Percentiles rank a stretch among this genome's conserved stretches.
phyloP scores from a whole-genome alignment of 1,140 invertebrate species.

The Leptinotarsa texana region DNA sequence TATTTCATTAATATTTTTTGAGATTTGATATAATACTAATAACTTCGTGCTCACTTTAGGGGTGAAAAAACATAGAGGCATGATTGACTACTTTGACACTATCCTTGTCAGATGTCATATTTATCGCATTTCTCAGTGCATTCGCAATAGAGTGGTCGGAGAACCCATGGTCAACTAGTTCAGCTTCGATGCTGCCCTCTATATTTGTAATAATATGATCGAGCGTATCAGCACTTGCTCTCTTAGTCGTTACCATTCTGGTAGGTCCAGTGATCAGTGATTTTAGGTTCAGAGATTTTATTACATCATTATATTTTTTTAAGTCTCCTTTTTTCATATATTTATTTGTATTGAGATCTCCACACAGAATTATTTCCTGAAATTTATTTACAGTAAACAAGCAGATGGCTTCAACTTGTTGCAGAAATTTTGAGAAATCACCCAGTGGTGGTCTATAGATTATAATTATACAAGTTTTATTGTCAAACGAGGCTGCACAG shows the following conservation, averaged over 20 bases:
- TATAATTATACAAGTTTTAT: background rate
- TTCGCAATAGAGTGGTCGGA: background rate
- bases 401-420: too few relatives aligned
- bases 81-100: background rate
- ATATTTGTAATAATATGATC: background rate
- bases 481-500: too few relatives aligned
- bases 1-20: background rate
- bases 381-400: background rate
- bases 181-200: background rate
- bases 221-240: background rate
- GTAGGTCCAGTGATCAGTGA: background rate
- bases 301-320: background rate
- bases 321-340: background rate
- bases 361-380: background rate
- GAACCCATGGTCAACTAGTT: background rate
- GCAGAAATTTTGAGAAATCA: too few relatives aligned
- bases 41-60: background rate
- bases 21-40: background rate
- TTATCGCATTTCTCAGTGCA: background rate
- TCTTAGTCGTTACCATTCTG: background rate
- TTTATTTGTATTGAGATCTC: background rate
- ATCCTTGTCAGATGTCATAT: background rate
- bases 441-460: too few relatives aligned
- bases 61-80: background rate
- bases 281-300: background rate